Conservation (phyloP, 37 sponge, comb jelly and placozoan species). For the Halisarca cf. caerulea region DNA sequence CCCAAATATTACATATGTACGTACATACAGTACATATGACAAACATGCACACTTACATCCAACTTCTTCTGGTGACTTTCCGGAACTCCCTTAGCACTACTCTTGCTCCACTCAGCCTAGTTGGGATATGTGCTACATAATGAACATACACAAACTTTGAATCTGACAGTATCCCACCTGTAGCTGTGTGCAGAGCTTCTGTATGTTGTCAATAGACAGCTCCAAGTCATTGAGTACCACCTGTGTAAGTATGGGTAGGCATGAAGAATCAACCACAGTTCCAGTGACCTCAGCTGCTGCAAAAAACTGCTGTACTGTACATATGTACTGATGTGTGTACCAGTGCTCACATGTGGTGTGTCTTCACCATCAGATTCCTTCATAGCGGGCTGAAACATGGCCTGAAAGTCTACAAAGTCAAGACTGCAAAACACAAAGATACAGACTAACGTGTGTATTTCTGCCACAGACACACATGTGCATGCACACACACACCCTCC, state of each 20-base stretch:
- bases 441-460: too few relatives aligned
- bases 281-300: too few relatives aligned
- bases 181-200: constrained; percentile 48
- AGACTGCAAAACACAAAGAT: background rate
- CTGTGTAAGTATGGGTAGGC: constrained; percentile 38
- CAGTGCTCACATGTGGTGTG: background rate
- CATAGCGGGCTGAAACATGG: constrained; percentile 14
- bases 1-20: too few relatives aligned
- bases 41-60: constrained; percentile 39
- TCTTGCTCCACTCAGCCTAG: constrained; percentile 48
- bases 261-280: too few relatives aligned
- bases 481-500: background rate
- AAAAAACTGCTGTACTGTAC: too few relatives aligned
- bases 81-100: background rate
- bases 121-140: background rate
- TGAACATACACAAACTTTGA: background rate
- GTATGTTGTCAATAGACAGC: constrained; percentile 68
- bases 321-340: too few relatives aligned
- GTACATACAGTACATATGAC: too few relatives aligned
- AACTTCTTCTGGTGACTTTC: constrained; percentile 23
- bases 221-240: constrained; percentile 73
- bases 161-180: background rate
- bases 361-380: background rate
- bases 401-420: constrained; percentile 21
- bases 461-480: background rate